These are phyloP conservation scores for Gymnodraco acuticeps DNA, from an alignment of 2,797 vertebrate genomes.

Conservation along the genomic window DNA sequence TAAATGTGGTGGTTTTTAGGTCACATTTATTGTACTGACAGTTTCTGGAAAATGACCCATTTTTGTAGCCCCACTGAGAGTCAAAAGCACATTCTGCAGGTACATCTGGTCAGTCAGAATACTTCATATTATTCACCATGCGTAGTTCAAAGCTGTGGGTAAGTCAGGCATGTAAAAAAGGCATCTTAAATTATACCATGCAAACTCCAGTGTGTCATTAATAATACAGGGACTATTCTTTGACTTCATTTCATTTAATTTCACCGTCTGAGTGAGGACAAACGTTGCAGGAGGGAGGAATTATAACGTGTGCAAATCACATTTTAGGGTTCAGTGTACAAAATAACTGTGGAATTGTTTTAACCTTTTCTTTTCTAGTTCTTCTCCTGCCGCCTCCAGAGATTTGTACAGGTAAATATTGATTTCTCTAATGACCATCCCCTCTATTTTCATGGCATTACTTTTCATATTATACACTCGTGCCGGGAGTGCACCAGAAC, in stretches of 20 bases:
- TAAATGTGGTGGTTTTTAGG: conserved; percentile 20
- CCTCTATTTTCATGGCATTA: not conserved
- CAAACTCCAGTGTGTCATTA: conserved; percentile 82
- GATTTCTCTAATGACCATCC: not conserved
- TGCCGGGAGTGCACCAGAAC: not conserved
- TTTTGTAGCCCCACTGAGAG: conserved; percentile 11
- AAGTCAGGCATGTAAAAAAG: conserved; percentile 77
- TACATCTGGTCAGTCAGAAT: conserved; percentile 40
- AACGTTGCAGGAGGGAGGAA: conserved; percentile 79
- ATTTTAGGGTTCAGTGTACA: conserved; percentile 83
- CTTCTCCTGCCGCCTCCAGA: conserved; percentile 2
- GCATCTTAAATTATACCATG: conserved; percentile 79
- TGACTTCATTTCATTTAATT: conserved; percentile 85
- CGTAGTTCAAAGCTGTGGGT: conserved; percentile 70
- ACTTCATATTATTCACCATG: conserved; percentile 67
- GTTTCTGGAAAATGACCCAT: conserved; percentile 14
- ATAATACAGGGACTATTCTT: conserved; percentile 84
- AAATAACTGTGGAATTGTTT: conserved; percentile 71
- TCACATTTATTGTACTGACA: conserved; percentile 8
- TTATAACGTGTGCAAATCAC: conserved; percentile 85
- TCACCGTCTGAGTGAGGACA: conserved; percentile 78
- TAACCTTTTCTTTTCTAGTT: conserved; percentile 55
- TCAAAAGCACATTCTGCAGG: conserved; percentile 23
- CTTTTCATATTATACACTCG: not conserved
- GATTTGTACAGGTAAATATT: conserved; percentile 13